Evolutionary conservation across 2,113 vertebrate species (phyloP).

Genomic region (Equus quagga): DNA sequence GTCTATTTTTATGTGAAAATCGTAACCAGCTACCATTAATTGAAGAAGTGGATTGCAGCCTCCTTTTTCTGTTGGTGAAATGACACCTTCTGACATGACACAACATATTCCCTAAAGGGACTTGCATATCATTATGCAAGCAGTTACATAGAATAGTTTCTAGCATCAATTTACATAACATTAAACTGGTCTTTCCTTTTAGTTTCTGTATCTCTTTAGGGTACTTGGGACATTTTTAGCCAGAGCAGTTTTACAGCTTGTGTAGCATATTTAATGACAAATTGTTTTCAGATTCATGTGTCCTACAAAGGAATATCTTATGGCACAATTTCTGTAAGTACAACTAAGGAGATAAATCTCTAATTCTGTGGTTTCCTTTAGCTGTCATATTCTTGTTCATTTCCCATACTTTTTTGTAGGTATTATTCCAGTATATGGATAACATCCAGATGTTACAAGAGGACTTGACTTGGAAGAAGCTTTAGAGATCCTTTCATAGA

Average conservation of each 20-base stretch:
- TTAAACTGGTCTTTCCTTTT: not conserved
- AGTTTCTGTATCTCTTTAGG: not conserved
- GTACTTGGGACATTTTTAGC: not conserved
- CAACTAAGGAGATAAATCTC: not conserved
- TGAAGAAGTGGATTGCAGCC: not conserved
- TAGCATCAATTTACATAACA: not conserved
- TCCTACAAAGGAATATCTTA: not conserved
- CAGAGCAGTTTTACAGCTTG: not conserved
- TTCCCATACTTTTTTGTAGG: not conserved
- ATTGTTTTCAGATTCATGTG: not conserved
- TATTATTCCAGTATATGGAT: not conserved
- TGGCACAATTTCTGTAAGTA: not conserved
- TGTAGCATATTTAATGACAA: not conserved
- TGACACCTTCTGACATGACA: not conserved
- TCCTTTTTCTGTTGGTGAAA: not conserved
- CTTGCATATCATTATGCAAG: not conserved
- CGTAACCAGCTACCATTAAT: not conserved
- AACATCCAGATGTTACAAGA: not conserved
- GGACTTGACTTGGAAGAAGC: not conserved
- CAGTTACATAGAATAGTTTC: not conserved
- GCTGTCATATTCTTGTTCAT: not conserved
- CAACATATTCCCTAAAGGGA: not conserved
- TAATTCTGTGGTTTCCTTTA: not conserved
- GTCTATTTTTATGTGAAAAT: not conserved
- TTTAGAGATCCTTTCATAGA: not conserved